phyloP scores from a whole-genome alignment of 2,797 vertebrate genomes.

The Rhinichthys osculus region DNA sequence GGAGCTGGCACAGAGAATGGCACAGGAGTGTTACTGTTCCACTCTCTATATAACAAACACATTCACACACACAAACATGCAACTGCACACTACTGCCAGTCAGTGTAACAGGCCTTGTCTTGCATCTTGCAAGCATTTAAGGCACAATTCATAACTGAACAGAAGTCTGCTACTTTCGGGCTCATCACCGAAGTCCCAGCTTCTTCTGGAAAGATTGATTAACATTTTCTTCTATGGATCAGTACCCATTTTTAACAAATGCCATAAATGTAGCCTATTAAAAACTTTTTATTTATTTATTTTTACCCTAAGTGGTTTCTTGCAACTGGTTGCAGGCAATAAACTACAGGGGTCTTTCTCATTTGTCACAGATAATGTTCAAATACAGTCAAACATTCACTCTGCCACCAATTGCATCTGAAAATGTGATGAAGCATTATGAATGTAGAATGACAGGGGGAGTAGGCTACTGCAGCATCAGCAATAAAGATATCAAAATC shows the following conservation, averaged over 20 bases:
- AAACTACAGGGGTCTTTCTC: not conserved
- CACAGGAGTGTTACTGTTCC: conserved; percentile 55
- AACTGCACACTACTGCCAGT: not conserved
- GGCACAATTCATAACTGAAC: not conserved
- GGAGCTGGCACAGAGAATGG: conserved; percentile 67
- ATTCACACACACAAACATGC: not conserved
- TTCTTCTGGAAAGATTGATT: not conserved
- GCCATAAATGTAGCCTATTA: not conserved
- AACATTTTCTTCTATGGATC: not conserved
- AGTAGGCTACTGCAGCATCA: conserved; percentile 8
- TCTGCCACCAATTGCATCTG: not conserved
- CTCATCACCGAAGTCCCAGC: not conserved
- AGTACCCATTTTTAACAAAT: not conserved
- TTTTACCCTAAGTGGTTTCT: not conserved
- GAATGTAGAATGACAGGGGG: conserved; percentile 1
- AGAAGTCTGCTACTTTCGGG: not conserved
- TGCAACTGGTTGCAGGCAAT: not conserved
- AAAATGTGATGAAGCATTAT: conserved; percentile 39
- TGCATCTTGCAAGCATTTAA: not conserved
- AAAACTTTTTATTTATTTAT: not conserved
- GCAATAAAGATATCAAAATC: not conserved
- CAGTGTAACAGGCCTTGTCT: not conserved
- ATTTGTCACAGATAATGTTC: not conserved
- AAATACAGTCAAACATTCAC: conserved; percentile 5
- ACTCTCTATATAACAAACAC: conserved; percentile 26